Percentiles rank a stretch among this genome's conserved stretches.
These are phyloP conservation scores for Lepus timidus DNA, from an alignment of 2,113 vertebrate genomes.

Conservation along the genomic window DNA sequence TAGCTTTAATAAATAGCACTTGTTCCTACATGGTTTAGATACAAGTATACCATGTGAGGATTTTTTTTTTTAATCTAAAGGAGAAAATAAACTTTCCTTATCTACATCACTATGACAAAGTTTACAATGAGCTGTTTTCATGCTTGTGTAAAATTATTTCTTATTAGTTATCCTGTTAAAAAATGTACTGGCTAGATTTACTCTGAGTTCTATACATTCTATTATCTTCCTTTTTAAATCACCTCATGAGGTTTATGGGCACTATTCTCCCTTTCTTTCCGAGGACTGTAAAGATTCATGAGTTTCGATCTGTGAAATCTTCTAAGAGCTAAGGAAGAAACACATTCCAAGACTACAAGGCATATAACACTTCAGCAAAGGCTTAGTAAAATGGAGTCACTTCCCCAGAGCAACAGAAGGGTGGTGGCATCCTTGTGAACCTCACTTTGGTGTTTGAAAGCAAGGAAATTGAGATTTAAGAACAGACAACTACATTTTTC, in stretches of 20 bases:
- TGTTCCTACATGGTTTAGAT: neutral
- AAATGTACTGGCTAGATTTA: slow-evolving; percentile 4
- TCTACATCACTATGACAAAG: neutral
- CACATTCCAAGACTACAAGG: slow-evolving; percentile 47
- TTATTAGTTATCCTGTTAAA: slow-evolving; percentile 36
- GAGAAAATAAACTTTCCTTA: slow-evolving; percentile 45
- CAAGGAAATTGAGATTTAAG: slow-evolving; percentile 60
- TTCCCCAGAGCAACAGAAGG: slow-evolving; percentile 62
- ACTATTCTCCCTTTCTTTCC: neutral
- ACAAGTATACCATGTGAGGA: neutral
- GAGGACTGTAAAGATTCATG: slow-evolving; percentile 45
- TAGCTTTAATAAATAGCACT: slow-evolving; percentile 19
- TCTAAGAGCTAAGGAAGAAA: slow-evolving; percentile 46
- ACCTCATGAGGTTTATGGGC: slow-evolving; percentile 25
- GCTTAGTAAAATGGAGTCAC: slow-evolving; percentile 36
- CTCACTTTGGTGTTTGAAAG: slow-evolving; percentile 53
- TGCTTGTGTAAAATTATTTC: slow-evolving; percentile 38
- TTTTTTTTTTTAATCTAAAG: neutral
- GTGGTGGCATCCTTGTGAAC: slow-evolving; percentile 23
- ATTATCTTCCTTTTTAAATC: slow-evolving; percentile 50
- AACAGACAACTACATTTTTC: slow-evolving; percentile 63
- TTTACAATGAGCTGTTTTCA: slow-evolving; percentile 38
- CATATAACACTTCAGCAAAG: slow-evolving; percentile 39
- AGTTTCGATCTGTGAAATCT: slow-evolving; percentile 56
- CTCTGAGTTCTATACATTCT: slow-evolving; percentile 9